Evolutionary conservation across 2,113 vertebrate species (phyloP).

Genomic region (Poeciliopsis retropinna): DNA sequence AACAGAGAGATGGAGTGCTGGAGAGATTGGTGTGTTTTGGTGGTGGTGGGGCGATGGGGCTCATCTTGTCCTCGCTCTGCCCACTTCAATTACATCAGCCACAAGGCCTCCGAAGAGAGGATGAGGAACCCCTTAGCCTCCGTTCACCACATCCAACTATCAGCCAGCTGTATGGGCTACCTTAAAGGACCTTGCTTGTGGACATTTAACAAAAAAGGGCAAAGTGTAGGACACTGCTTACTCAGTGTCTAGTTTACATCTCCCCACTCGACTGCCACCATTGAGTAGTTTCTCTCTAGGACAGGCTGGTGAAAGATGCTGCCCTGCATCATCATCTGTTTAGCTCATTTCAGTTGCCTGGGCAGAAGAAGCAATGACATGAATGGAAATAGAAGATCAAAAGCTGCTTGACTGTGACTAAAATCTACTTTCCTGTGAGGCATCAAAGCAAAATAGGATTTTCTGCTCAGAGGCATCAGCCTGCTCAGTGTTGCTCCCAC

Average conservation of each 20-base stretch:
- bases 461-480: slow-evolving; percentile 48
- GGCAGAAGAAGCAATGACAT: slow-evolving; percentile 50
- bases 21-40: slow-evolving; percentile 33
- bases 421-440: slow-evolving; percentile 68
- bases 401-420: slow-evolving; percentile 62
- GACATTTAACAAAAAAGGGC: slow-evolving; percentile 10
- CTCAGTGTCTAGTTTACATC: slow-evolving; percentile 30
- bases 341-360: slow-evolving; percentile 56
- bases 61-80: slow-evolving; percentile 68
- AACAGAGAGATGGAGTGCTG: slow-evolving; percentile 35
- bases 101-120: slow-evolving; percentile 52
- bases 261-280: slow-evolving; percentile 40
- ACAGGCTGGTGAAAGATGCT: slow-evolving; percentile 32
- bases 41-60: slow-evolving; percentile 17
- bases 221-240: slow-evolving; percentile 16
- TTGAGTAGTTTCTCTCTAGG: slow-evolving; percentile 26
- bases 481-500: slow-evolving; percentile 27
- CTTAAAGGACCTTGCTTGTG: slow-evolving; percentile 27
- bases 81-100: slow-evolving; percentile 74
- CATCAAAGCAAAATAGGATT: slow-evolving; percentile 67
- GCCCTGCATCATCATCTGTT: slow-evolving; percentile 50
- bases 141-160: slow-evolving; percentile 35
- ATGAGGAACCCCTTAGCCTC: slow-evolving; percentile 36
- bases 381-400: slow-evolving; percentile 70
- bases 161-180: slow-evolving; percentile 32